A percentile compares a stretch with the other conserved stretches of the same genome.
phyloP scores from a whole-genome alignment of 2,113 vertebrate species.

The Nematolebias whitei region DNA sequence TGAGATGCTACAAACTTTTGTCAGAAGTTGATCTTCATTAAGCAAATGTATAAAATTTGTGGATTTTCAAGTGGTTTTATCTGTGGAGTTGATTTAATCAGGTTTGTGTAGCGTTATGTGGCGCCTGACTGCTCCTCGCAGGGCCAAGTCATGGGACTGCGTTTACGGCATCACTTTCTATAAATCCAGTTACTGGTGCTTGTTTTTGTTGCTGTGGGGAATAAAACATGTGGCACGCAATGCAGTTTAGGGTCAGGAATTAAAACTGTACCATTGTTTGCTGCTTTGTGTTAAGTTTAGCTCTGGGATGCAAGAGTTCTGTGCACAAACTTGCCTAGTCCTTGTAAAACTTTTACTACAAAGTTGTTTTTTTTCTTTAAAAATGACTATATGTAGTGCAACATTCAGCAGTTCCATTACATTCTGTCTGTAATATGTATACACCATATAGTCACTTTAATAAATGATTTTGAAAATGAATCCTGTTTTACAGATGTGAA shows the following conservation, averaged over 20 bases:
- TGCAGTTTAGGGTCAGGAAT: constrained; percentile 24
- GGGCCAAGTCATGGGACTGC: constrained; percentile 62
- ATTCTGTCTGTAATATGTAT: too few species aligned
- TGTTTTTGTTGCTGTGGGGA: constrained; percentile 42
- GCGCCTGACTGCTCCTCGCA: constrained; percentile 43
- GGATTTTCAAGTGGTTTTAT: constrained; percentile 33
- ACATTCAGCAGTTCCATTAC: too few species aligned
- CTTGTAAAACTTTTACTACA: constrained; percentile 1
- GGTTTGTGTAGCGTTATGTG: constrained; percentile 28
- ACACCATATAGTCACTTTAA: background rate
- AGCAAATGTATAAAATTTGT: constrained; percentile 12
- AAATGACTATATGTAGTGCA: background rate
- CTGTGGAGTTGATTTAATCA: constrained; percentile 29
- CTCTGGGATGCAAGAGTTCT: background rate
- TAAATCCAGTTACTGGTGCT: constrained; percentile 57
- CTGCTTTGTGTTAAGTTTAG: constrained; percentile 15
- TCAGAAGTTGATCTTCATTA: constrained; percentile 5
- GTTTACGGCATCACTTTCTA: constrained; percentile 53
- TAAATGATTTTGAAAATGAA: background rate
- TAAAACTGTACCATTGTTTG: constrained; percentile 13
- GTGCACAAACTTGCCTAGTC: background rate
- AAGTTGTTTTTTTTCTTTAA: background rate
- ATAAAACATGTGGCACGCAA: constrained; percentile 29
- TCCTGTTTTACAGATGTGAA: constrained; percentile 2
- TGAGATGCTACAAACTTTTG: too few species aligned